phyloP scores from a whole-genome alignment of 2,113 vertebrate species.

The Psettodes erumei region DNA sequence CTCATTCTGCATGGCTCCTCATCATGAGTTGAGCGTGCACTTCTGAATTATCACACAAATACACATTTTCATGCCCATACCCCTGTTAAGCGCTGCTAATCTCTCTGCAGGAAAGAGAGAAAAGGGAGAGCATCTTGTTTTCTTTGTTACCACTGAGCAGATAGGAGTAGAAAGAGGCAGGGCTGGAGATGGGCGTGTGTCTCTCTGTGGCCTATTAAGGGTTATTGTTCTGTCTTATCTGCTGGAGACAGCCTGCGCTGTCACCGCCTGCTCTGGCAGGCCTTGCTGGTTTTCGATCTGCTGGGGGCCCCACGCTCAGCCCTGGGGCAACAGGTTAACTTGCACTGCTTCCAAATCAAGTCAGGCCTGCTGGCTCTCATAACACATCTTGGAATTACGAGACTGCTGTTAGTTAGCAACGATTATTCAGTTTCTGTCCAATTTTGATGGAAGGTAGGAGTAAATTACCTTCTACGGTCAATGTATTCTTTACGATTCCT shows the following conservation, averaged over 20 bases:
- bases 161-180: slow-evolving; percentile 76
- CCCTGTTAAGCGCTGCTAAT: slow-evolving; percentile 79
- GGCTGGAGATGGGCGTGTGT: slow-evolving; percentile 76
- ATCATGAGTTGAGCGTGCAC: slow-evolving; percentile 73
- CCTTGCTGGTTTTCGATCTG: slow-evolving; percentile 66
- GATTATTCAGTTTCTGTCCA: slow-evolving; percentile 29
- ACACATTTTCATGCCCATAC: slow-evolving; percentile 79
- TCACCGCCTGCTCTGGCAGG: slow-evolving; percentile 67
- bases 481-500: slow-evolving; percentile 29
- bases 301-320: slow-evolving; percentile 40
- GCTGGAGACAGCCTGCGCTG: slow-evolving; percentile 79
- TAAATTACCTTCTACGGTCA: slow-evolving; percentile 1
- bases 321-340: slow-evolving; percentile 72
- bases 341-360: slow-evolving; percentile 57
- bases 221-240: slow-evolving; percentile 88
- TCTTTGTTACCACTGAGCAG: slow-evolving; percentile 85
- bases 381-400: slow-evolving; percentile 46
- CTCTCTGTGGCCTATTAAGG: slow-evolving; percentile 85
- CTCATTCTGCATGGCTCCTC: slow-evolving; percentile 61
- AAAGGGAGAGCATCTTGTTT: slow-evolving; percentile 77
- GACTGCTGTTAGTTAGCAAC: slow-evolving; percentile 13
- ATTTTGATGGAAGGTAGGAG: slow-evolving; percentile 19
- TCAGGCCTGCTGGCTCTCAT: slow-evolving; percentile 40
- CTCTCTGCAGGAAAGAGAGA: slow-evolving; percentile 71
- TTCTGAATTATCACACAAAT: slow-evolving; percentile 85